Evolutionary conservation across 2,797 vertebrate genomes (phyloP), one percentile per base, ranked within the genome.

Genomic region (Erpetoichthys calabaricus): DNA sequence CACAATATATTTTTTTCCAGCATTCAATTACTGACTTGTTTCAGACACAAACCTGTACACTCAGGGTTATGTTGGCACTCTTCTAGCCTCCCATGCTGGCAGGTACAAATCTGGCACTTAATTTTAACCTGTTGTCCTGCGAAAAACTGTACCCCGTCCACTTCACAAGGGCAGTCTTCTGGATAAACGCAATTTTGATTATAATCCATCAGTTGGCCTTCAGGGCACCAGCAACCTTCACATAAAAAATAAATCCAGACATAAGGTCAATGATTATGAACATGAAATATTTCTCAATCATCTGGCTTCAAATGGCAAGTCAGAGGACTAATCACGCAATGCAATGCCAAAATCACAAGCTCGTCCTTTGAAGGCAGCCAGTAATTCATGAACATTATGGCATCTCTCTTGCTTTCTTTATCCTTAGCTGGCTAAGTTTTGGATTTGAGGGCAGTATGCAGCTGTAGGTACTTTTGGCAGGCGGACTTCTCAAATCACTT

Each of bases 141-240:
- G 74, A 74, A 80, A 62, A 75, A 86, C 3, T 65, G 61, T 56
- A 77, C 67, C 6, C 84, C 86, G 0, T 78, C 81, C 56, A 81
- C 73, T 61, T 83, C 75, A 58, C 91, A 93, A 5, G 73, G 71
- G 72, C 92, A 90, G 60, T 87, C 79, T 61, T 78, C 68, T 0
- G 88, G 86, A 3, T 45, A 58, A 52, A 92, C 79, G 47, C 91
- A 94, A 47, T 47, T 71, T 7, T 86, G 75, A 1, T 64, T 54
- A 0, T 71, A 65, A 59, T 70, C 83, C 80, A 94, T 80, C 54
- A 92, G 82, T 62, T 67, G 75, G 2, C 86, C 89, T 3, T 77
- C 70, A 0, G 89, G 78, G 70, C 91, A 92, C 90, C 91, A 93
- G 70, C 92, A 96, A 8, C 91, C 94, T 94, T 64, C 6, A 5